Percentiles rank a stretch among this genome's conserved stretches.
Evolutionary conservation across 2,797 vertebrate genomes (phyloP).

Genomic region (Cynodonichthys magdalenae): DNA sequence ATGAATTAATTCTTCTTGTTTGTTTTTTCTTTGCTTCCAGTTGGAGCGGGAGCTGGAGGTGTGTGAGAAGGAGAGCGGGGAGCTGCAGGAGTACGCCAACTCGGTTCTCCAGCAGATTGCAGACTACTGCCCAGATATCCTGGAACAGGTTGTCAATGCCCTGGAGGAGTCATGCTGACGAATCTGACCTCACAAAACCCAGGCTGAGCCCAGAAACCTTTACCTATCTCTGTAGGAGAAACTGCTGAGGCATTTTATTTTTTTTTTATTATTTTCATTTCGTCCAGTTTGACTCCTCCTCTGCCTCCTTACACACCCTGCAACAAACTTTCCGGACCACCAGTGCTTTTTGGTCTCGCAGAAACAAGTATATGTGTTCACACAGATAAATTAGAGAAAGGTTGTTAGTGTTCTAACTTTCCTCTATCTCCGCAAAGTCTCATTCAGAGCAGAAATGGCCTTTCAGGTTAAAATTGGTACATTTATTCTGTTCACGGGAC

Average conservation of each 20-base stretch:
- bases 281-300: conserved; percentile 25
- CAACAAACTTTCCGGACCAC: conserved; percentile 23
- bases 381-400: conserved; percentile 17
- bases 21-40: conserved; percentile 63
- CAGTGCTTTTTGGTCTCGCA: conserved; percentile 54
- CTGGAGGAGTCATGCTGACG: conserved; percentile 93
- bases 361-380: too few species aligned
- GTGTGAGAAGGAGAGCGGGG: conserved; percentile 88
- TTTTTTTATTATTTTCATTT: conserved; percentile 11
- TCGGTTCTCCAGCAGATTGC: conserved; percentile 93
- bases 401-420: conserved; percentile 47
- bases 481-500: conserved; percentile 16
- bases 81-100: conserved; percentile 95
- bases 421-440: conserved; percentile 14
- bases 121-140: conserved; percentile 95
- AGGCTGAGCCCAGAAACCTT: conserved; percentile 31
- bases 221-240: conserved; percentile 42
- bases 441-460: conserved; percentile 37
- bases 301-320: conserved; percentile 35
- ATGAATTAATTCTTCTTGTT: neutral
- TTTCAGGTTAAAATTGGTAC: conserved; percentile 14
- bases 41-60: conserved; percentile 88
- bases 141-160: conserved; percentile 95
- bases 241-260: conserved; percentile 18
- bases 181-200: conserved; percentile 45